phyloP scores from a whole-genome alignment of 2,113 vertebrate species.

The Cryptotis parvus region DNA sequence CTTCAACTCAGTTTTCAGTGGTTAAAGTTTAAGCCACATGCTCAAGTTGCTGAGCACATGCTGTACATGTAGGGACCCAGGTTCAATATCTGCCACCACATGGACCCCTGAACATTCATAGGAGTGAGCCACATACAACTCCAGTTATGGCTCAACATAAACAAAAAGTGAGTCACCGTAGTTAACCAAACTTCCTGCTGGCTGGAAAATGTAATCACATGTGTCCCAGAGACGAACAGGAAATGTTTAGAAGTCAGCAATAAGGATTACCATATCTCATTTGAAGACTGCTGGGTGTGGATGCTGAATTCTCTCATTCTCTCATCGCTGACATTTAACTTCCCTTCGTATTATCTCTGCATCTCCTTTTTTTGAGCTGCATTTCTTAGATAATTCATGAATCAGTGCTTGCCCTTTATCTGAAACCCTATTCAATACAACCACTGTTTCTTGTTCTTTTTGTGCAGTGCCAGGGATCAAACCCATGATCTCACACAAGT shows the following conservation, averaged over 20 bases:
- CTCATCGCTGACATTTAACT: background rate
- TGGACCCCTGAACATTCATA: no score
- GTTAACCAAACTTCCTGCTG: background rate
- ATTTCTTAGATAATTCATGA: background rate
- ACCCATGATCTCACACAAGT: no score
- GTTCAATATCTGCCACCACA: no score
- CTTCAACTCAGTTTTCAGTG: background rate
- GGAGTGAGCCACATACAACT: no score
- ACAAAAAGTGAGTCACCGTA: background rate
- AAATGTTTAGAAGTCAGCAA: background rate
- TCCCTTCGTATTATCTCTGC: background rate
- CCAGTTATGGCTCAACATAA: no score
- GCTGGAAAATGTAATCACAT: background rate
- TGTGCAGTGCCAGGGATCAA: no score
- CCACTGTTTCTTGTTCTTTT: background rate
- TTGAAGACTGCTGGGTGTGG: background rate
- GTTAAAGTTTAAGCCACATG: no score
- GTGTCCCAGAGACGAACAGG: background rate
- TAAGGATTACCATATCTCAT: background rate
- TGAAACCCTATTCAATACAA: background rate
- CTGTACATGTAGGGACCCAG: no score
- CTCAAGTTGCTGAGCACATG: no score
- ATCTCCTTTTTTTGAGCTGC: background rate
- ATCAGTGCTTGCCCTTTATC: background rate
- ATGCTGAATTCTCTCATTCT: background rate